Evolutionary conservation across 1,140 invertebrate genomes (phyloP).

Genomic region (Pectinophora gossypiella): DNA sequence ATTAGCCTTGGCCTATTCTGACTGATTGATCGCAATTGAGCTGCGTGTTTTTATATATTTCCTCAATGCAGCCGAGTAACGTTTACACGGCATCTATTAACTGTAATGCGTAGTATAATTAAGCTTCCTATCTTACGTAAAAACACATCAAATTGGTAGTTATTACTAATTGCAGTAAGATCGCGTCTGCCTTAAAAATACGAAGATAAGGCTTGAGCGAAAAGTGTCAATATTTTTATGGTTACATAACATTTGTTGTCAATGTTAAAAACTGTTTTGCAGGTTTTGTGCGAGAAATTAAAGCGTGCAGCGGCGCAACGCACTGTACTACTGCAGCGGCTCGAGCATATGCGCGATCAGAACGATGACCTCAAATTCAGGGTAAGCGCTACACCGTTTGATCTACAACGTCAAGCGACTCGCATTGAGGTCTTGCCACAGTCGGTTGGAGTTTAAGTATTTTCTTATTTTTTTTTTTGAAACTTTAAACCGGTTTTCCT

Average conservation of each 20-base stretch:
- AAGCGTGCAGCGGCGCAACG: slow-evolving; percentile 80
- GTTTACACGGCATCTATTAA: too few relatives aligned
- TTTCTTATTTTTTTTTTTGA: too few relatives aligned
- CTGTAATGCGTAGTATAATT: too few relatives aligned
- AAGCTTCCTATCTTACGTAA: too few relatives aligned
- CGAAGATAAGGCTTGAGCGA: too few relatives aligned
- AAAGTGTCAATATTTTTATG: neutral
- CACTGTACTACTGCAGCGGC: slow-evolving; percentile 78
- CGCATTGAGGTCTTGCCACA: too few relatives aligned
- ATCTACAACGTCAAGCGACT: neutral
- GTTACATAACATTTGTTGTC: neutral
- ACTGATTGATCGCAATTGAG: slow-evolving; percentile 3
- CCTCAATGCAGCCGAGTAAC: neutral
- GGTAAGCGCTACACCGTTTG: slow-evolving; percentile 64
- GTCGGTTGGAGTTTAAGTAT: too few relatives aligned
- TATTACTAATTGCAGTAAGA: too few relatives aligned
- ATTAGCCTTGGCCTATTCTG: slow-evolving; percentile 8
- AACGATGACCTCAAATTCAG: slow-evolving; percentile 89
- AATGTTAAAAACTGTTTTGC: slow-evolving; percentile 34
- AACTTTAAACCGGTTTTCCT: too few relatives aligned
- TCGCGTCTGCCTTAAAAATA: too few relatives aligned
- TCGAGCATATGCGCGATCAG: slow-evolving; percentile 84
- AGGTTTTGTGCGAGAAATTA: slow-evolving; percentile 82
- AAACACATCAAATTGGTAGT: too few relatives aligned
- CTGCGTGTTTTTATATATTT: neutral